phyloP scores from a whole-genome alignment of 1,140 invertebrate species.

The Bombus polaris region DNA sequence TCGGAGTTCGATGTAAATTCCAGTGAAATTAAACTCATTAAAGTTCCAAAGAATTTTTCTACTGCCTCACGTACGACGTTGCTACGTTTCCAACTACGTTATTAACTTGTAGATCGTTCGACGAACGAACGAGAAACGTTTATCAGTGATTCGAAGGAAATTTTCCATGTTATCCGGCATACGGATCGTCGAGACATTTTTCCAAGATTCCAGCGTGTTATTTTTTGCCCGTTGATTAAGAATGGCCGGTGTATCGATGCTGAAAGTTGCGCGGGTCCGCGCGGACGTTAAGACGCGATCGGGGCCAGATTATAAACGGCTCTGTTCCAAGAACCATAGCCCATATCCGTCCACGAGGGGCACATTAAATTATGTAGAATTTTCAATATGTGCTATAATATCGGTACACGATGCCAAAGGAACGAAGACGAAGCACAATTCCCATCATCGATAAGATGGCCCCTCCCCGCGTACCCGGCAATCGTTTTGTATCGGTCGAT shows the following conservation, averaged over 20 bases:
- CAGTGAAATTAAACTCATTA: too few relatives aligned
- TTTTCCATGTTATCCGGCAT: too few relatives aligned
- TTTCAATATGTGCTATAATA: slow-evolving; percentile 58
- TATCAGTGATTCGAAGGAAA: too few relatives aligned
- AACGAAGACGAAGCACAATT: slow-evolving; percentile 41
- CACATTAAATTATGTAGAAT: slow-evolving; percentile 58
- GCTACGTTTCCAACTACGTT: too few relatives aligned
- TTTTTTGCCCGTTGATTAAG: too few relatives aligned
- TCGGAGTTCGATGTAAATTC: too few relatives aligned
- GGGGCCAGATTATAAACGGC: slow-evolving; percentile 34
- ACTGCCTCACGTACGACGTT: too few relatives aligned
- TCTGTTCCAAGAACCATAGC: slow-evolving; percentile 41
- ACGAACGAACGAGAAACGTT: too few relatives aligned
- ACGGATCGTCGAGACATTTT: too few relatives aligned
- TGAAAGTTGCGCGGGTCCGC: not conserved
- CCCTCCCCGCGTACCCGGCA: not conserved
- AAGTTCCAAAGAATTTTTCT: too few relatives aligned
- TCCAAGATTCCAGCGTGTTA: too few relatives aligned
- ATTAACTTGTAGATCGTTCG: too few relatives aligned
- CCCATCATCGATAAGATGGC: slow-evolving; percentile 50
- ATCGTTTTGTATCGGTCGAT: slow-evolving; percentile 51
- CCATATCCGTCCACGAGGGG: slow-evolving; percentile 42
- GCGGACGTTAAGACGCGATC: not conserved
- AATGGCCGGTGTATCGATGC: not conserved
- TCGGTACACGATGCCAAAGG: slow-evolving; percentile 30